Percentiles rank a stretch among this genome's conserved stretches.
Evolutionary conservation across 2,113 vertebrate species (phyloP).

Genomic region (Dipodomys spectabilis): DNA sequence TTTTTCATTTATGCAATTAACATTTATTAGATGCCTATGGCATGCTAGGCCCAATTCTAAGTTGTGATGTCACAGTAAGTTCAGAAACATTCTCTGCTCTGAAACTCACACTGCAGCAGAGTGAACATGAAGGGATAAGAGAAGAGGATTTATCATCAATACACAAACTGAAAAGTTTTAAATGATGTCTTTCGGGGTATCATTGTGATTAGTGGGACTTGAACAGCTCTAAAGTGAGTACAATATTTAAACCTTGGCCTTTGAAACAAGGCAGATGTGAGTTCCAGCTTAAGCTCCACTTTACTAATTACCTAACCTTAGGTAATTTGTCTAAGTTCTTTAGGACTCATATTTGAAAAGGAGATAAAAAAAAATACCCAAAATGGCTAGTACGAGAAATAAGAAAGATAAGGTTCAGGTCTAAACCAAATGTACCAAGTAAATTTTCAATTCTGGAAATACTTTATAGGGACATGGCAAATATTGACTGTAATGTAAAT

Average conservation of each 20-base stretch:
- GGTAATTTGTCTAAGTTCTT: neutral
- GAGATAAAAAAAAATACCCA: neutral
- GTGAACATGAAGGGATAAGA: neutral
- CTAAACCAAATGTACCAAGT: neutral
- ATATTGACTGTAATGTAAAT: conserved; percentile 9
- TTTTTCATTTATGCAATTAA: neutral
- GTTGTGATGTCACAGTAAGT: neutral
- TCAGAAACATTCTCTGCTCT: neutral
- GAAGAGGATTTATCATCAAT: neutral
- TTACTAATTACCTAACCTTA: neutral
- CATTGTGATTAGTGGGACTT: neutral
- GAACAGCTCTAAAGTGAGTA: neutral
- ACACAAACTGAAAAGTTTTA: neutral
- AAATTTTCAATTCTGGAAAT: neutral
- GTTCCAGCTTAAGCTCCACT: neutral
- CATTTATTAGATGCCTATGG: neutral
- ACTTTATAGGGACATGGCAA: neutral
- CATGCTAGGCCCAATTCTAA: neutral
- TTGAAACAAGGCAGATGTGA: neutral
- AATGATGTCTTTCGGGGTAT: neutral
- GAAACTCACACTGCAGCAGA: neutral
- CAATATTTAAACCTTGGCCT: neutral
- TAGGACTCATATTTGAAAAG: neutral
- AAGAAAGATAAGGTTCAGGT: neutral
- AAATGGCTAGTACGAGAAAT: neutral